Evolutionary conservation across 2,888 invertebrate genomes (phyloP).

Genomic region (Lacanobia oleracea): DNA sequence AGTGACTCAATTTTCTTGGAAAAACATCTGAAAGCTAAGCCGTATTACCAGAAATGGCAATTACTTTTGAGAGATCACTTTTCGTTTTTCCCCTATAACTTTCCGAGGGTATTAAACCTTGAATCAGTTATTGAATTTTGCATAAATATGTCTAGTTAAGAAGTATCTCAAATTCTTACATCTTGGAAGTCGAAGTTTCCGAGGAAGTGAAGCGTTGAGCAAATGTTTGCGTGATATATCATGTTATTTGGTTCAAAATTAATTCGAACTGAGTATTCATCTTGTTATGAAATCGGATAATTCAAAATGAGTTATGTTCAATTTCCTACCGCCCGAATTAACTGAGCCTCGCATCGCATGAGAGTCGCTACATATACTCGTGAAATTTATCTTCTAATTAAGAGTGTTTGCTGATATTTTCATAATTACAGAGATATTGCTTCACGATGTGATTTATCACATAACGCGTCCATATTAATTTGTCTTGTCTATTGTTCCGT

Average conservation of each 20-base stretch:
- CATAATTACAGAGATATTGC: slow-evolving; percentile 68
- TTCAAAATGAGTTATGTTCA: slow-evolving; percentile 72
- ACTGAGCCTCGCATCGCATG: slow-evolving; percentile 59
- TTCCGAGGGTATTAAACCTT: slow-evolving; percentile 23
- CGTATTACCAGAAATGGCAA: slow-evolving; percentile 60
- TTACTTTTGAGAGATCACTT: slow-evolving; percentile 55
- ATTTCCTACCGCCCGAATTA: slow-evolving; percentile 64
- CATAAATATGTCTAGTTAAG: slow-evolving; percentile 37
- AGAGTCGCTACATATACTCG: slow-evolving; percentile 59
- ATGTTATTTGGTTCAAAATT: slow-evolving; percentile 55
- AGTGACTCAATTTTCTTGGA: slow-evolving; percentile 56
- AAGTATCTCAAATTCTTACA: slow-evolving; percentile 21
- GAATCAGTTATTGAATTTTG: slow-evolving; percentile 40
- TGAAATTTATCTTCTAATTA: slow-evolving; percentile 72
- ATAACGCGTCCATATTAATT: slow-evolving; percentile 59
- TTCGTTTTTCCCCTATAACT: slow-evolving; percentile 40
- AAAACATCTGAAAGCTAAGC: slow-evolving; percentile 56
- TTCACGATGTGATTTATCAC: slow-evolving; percentile 61
- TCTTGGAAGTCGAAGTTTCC: slow-evolving; percentile 28
- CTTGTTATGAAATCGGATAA: slow-evolving; percentile 65
- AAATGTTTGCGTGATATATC: slow-evolving; percentile 51
- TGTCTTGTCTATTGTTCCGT: slow-evolving; percentile 29
- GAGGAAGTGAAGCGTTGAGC: slow-evolving; percentile 36
- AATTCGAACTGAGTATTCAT: slow-evolving; percentile 59
- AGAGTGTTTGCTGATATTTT: slow-evolving; percentile 68